Percentiles rank a stretch among this genome's conserved stretches.
phyloP scores from a whole-genome alignment of 2,113 vertebrate genomes.

The Xiphophorus couchianus region DNA sequence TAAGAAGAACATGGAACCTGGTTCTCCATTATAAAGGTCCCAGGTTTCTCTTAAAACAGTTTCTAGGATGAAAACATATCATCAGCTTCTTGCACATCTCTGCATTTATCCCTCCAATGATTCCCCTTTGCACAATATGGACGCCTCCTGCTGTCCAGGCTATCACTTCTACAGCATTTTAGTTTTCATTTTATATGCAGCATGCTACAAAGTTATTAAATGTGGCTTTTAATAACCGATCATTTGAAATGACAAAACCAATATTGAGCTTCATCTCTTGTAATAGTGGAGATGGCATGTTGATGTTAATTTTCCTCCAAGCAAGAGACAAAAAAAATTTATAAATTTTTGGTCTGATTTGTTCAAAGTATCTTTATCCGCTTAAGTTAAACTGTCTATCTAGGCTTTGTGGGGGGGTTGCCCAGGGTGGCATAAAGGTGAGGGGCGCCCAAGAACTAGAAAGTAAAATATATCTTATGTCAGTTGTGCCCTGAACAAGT shows the following conservation, averaged over 20 bases:
- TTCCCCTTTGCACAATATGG: background rate
- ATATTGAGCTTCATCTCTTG: background rate
- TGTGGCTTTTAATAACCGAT: background rate
- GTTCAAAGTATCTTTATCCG: background rate
- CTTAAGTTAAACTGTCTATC: background rate
- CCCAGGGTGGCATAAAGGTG: too few species aligned
- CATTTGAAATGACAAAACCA: background rate
- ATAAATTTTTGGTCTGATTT: background rate
- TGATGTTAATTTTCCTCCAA: background rate
- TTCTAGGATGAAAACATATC: background rate
- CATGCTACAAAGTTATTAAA: background rate
- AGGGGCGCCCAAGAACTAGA: too few species aligned
- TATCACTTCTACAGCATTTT: background rate
- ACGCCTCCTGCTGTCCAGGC: background rate
- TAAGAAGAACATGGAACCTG: too few species aligned
- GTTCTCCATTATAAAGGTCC: too few species aligned
- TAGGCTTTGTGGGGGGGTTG: too few species aligned
- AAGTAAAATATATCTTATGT: too few species aligned
- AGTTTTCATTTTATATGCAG: background rate
- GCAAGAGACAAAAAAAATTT: background rate
- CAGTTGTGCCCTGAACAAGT: too few species aligned
- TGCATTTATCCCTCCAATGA: background rate
- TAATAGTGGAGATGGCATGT: background rate
- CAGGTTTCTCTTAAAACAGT: background rate
- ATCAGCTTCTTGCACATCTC: background rate